Percentiles rank a stretch among this genome's conserved stretches.
phyloP scores from a whole-genome alignment of 2,113 vertebrate species.

The Rutilus rutilus region DNA sequence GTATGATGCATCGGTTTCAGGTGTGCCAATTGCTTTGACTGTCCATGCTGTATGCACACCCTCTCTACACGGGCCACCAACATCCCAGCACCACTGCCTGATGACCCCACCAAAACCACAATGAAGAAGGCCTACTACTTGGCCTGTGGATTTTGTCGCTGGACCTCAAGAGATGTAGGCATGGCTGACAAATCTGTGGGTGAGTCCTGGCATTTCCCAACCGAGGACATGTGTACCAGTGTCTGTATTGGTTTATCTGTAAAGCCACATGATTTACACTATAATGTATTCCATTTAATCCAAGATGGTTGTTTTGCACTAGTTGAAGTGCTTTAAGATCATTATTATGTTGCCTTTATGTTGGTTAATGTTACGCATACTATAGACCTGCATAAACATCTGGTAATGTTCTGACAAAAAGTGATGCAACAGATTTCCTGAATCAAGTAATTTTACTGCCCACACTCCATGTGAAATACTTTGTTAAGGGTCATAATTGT shows the following conservation, averaged over 20 bases:
- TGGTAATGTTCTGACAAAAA: not conserved
- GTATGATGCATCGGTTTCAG: conserved; percentile 65
- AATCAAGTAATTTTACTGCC: not conserved
- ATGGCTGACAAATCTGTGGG: conserved; percentile 99
- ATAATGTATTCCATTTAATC: not conserved
- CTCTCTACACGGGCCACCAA: conserved; percentile 96
- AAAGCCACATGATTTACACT: not conserved
- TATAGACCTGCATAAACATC: not conserved
- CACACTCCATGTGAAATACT: not conserved
- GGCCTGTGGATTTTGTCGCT: conserved; percentile 98
- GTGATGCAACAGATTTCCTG: not conserved
- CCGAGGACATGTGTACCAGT: not conserved
- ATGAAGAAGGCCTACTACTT: conserved; percentile 99
- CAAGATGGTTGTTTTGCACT: not conserved
- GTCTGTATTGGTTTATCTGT: not conserved
- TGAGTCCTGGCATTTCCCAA: conserved; percentile 67
- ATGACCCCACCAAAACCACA: conserved; percentile 94
- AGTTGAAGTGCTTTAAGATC: not conserved
- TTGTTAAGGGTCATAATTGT: not conserved
- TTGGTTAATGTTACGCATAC: not conserved
- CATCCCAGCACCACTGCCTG: conserved; percentile 91
- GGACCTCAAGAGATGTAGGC: conserved; percentile 96
- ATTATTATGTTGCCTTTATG: not conserved
- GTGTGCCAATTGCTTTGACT: conserved; percentile 98
- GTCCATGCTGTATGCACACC: conserved; percentile 98